phyloP scores from a whole-genome alignment of 2,113 vertebrate genomes.

The Phrynosoma blainvillii region DNA sequence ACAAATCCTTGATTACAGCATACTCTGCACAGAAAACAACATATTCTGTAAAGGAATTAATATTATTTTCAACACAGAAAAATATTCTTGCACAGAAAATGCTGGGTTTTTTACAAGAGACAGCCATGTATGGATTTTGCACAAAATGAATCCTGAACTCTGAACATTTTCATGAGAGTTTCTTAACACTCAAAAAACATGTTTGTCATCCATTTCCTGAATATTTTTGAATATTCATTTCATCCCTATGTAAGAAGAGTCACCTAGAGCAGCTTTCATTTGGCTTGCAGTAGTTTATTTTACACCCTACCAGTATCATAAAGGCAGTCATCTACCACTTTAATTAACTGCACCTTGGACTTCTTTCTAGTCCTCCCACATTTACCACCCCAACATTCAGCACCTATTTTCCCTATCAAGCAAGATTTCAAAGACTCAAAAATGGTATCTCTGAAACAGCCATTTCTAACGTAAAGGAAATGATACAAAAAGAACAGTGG shows the following conservation, averaged over 20 bases:
- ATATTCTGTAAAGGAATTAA: no score
- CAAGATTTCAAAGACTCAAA: rapidly evolving
- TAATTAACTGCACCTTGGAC: slow-evolving; percentile 4
- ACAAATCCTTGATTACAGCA: no score
- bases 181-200: no score
- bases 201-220: no score
- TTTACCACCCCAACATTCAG: background rate
- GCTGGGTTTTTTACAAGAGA: no score
- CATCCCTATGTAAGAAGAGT: background rate
- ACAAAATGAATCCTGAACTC: no score
- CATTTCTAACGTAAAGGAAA: background rate
- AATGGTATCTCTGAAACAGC: background rate
- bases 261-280: slow-evolving; percentile 45
- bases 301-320: slow-evolving; percentile 46
- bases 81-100: no score
- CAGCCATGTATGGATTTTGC: no score
- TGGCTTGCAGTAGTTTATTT: slow-evolving; percentile 22
- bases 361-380: background rate
- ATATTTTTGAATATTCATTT: no score
- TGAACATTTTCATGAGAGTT: no score
- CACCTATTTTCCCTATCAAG: background rate
- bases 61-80: no score
- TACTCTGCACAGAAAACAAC: no score
- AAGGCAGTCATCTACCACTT: slow-evolving; percentile 38
- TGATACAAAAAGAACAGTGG: background rate